Percentiles rank a stretch among this genome's conserved stretches.
Evolutionary conservation across 2,113 vertebrate species (phyloP).

Genomic region (Galeopterus variegatus): DNA sequence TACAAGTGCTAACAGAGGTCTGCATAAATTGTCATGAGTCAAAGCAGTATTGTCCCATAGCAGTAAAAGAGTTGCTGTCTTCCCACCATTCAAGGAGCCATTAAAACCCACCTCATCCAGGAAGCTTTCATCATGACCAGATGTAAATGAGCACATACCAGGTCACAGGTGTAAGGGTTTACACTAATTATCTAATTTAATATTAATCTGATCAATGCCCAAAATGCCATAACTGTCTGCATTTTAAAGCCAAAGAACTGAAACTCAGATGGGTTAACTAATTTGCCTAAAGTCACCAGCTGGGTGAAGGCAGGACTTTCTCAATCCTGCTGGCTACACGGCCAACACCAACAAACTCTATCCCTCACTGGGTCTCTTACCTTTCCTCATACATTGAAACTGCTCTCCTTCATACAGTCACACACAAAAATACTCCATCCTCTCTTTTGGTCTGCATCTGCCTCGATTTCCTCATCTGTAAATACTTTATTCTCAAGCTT

Average conservation of each 20-base stretch:
- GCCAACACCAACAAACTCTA: neutral
- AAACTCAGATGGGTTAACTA: neutral
- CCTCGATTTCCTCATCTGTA: neutral
- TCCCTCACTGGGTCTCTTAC: neutral
- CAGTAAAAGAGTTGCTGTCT: neutral
- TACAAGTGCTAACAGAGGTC: neutral
- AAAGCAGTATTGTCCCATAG: neutral
- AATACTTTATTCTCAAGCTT: neutral
- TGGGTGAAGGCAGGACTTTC: neutral
- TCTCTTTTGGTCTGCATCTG: neutral
- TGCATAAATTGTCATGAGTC: neutral
- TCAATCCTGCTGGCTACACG: neutral
- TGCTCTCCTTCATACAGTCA: neutral
- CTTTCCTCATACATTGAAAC: neutral
- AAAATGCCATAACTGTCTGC: neutral
- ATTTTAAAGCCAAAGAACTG: neutral
- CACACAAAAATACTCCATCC: neutral
- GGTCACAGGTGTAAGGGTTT: neutral
- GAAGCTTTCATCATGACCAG: neutral
- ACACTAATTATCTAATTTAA: neutral
- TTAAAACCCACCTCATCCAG: neutral
- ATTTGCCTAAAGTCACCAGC: neutral
- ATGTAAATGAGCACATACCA: neutral
- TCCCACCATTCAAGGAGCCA: neutral
- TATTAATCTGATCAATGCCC: neutral